These are phyloP conservation scores for Solen grandis DNA, from an alignment of 1,140 invertebrate species.

Conservation along the genomic window DNA sequence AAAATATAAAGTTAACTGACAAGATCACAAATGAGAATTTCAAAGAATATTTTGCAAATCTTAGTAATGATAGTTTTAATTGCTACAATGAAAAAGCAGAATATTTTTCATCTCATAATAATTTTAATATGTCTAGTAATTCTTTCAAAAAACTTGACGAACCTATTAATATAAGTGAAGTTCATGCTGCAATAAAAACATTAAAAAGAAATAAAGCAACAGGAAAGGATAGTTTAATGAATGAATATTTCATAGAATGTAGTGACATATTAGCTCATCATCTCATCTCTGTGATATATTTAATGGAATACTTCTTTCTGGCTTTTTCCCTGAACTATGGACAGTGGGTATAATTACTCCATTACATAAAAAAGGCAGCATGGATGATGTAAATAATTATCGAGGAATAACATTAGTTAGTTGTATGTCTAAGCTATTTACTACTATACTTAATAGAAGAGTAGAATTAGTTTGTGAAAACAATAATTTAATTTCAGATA, in stretches of 20 bases:
- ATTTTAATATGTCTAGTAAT: constrained; percentile 7
- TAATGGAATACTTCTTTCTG: constrained; percentile 19
- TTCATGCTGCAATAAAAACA: neutral
- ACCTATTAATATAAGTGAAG: neutral
- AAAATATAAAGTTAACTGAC: too few relatives aligned
- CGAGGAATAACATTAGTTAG: constrained; percentile 15
- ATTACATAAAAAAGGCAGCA: neutral
- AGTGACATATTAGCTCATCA: constrained; percentile 7
- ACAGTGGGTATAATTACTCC: neutral
- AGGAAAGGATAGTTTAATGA: neutral
- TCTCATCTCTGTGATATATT: neutral
- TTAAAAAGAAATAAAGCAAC: constrained; percentile 4
- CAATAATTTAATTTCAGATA: constrained; percentile 17
- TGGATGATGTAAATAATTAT: constrained; percentile 6
- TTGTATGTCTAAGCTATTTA: constrained; percentile 39
- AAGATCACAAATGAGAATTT: neutral
- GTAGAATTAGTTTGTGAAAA: constrained; percentile 5
- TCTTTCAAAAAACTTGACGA: neutral
- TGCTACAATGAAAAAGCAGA: neutral
- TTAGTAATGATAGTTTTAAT: neutral
- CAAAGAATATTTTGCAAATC: constrained; percentile 7
- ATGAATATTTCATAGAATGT: constrained; percentile 15
- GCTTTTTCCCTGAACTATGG: neutral
- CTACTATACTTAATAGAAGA: constrained; percentile 12
- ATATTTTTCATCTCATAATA: constrained; percentile 1